Conservation (phyloP, 2,797 vertebrate genomes). For the Acanthopagrus latus region DNA sequence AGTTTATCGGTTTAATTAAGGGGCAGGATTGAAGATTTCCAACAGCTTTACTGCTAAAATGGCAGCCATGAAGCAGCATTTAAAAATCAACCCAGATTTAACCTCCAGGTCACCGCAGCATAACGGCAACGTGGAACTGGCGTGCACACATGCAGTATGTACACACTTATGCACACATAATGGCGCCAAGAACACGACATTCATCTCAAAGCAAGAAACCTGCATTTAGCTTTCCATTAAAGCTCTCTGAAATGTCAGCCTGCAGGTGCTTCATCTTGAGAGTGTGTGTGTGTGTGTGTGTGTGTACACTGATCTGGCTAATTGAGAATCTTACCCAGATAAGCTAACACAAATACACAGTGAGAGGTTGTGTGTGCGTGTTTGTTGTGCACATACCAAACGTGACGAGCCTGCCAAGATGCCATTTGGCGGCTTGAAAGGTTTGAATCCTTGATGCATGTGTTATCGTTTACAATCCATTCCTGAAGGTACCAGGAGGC, state of each 20-base stretch:
- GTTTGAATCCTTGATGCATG: constrained; percentile 7
- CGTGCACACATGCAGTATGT: not conserved
- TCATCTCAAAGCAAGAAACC: constrained; percentile 56
- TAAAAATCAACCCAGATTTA: constrained; percentile 28
- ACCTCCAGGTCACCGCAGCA: constrained; percentile 38
- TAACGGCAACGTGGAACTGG: constrained; percentile 15
- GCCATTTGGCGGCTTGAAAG: not conserved
- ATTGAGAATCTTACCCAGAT: constrained; percentile 38
- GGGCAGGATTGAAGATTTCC: constrained; percentile 19
- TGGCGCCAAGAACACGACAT: constrained; percentile 46
- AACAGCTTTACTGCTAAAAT: constrained; percentile 28
- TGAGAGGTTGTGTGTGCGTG: not conserved
- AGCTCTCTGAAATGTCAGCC: constrained; percentile 63
- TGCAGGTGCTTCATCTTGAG: constrained; percentile 8
- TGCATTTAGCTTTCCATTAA: constrained; percentile 48
- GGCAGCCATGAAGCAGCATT: constrained; percentile 40
- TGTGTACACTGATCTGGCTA: constrained; percentile 17
- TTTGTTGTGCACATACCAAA: constrained; percentile 7
- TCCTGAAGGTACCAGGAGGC: not conserved
- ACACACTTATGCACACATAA: constrained; percentile 23
- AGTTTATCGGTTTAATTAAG: constrained; percentile 29
- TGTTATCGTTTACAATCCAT: constrained; percentile 1
- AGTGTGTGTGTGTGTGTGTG: constrained; percentile 10
- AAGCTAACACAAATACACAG: constrained; percentile 20
- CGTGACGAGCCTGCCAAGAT: constrained; percentile 7